Evolutionary conservation across 2,888 invertebrate species (phyloP), one percentile per base, ranked within the genome.

Genomic region (Chironomus riparius): DNA sequence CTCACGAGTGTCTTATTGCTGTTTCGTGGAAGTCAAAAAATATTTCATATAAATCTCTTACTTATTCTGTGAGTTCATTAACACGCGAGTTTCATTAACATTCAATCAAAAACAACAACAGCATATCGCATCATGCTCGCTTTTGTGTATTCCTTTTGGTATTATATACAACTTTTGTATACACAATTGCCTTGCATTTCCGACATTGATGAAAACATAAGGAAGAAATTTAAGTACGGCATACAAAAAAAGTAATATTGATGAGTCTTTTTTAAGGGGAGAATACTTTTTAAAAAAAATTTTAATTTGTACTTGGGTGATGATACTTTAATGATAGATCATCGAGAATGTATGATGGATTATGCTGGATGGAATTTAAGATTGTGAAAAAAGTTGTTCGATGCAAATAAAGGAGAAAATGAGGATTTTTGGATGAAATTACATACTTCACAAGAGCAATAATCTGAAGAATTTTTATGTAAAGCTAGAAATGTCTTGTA

Each of bases 71-170:
- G 71, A 50, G 71, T 71, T 71, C 71, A 71, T 71, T 71, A 71
- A 71, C 71, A 71, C 71, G 21, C 28, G 71, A 48, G 10, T 71
- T 65, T 71, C 71, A 71, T 71, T 71, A 71, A 6, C 56, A 48
- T 71, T 71, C 71, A 71, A 71, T 71, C 71, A 71, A 71, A 71
- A 65, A 21, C n/a, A n/a, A n/a, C n/a, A 62, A 48, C n/a, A 48
- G 3, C 13, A 50, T 24, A 24, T 21, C 18, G 18, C n/a, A 56
- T 15, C 56, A 18, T 56, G 56, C 18, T 7, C 15, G 2, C 50
- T 50, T 50, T 15, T 50, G n/a, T 56, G 18, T 38, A 38, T 38
- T 38, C 38, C 38, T 38, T 28, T 38, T 38, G 38, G 38, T 38
- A 38, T 38, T 38, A 38, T 38, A 38, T 38, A 38, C 38, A 38